Evolutionary conservation across 2,113 vertebrate genomes (phyloP).

Genomic region (Elephas maximus): DNA sequence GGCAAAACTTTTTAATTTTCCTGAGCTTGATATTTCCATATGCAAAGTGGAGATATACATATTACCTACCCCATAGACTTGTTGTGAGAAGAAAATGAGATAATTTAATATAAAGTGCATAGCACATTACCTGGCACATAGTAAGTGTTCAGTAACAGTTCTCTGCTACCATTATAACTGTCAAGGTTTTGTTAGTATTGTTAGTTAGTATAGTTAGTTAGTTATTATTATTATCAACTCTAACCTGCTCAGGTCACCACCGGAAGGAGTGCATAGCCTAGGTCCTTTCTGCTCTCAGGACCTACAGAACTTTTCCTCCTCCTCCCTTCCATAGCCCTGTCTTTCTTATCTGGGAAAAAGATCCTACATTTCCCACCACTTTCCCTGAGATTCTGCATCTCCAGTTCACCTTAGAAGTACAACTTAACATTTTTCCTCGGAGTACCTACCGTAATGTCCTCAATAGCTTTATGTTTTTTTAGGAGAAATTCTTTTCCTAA

Average conservation of each 20-base stretch:
- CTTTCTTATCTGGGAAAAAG: neutral
- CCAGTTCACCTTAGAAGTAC: neutral
- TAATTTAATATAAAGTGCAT: neutral
- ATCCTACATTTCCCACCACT: neutral
- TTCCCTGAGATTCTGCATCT: neutral
- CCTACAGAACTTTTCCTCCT: neutral
- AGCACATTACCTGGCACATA: too few relatives aligned
- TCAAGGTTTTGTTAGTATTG: neutral
- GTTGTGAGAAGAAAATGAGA: neutral
- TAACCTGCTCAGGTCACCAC: neutral
- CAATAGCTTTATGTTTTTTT: neutral
- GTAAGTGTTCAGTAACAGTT: too few relatives aligned
- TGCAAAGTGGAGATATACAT: neutral
- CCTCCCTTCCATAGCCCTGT: neutral
- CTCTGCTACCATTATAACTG: neutral
- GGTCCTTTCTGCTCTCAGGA: neutral
- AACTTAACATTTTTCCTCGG: neutral
- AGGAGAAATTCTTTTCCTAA: neutral
- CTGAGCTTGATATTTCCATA: conserved; percentile 41
- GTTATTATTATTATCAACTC: neutral
- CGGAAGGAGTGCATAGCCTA: neutral
- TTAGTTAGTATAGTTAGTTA: too few relatives aligned
- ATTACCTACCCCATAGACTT: neutral
- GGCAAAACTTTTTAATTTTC: neutral
- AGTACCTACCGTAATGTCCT: neutral